phyloP scores from a whole-genome alignment of 2,888 invertebrate genomes.

The Drosophila eohydei region DNA sequence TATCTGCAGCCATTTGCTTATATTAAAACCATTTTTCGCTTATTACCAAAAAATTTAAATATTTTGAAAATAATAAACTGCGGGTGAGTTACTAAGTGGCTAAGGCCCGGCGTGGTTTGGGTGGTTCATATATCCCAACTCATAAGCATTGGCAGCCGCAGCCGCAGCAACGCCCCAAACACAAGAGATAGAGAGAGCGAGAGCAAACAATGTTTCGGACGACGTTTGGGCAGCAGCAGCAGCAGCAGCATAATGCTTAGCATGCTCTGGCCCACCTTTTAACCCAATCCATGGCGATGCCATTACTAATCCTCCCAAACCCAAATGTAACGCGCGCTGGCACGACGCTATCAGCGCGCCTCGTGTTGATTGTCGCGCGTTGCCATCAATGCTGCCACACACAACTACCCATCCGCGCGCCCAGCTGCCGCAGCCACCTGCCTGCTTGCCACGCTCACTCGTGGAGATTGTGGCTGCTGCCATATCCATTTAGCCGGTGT shows the following conservation, averaged over 20 bases:
- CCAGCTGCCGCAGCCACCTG: slow-evolving; percentile 8
- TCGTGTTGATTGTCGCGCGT: slow-evolving; percentile 76
- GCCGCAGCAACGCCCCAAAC: slow-evolving; percentile 54
- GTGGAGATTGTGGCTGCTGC: slow-evolving; percentile 4
- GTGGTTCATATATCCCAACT: slow-evolving; percentile 5
- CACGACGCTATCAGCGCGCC: slow-evolving; percentile 64
- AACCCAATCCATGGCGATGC: slow-evolving; percentile 45
- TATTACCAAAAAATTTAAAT: slow-evolving; percentile 83
- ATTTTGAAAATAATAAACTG: slow-evolving; percentile 84
- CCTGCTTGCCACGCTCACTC: slow-evolving; percentile 9
- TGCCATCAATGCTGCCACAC: slow-evolving; percentile 65
- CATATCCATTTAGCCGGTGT: slow-evolving; percentile 51
- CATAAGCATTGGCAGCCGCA: slow-evolving; percentile 4
- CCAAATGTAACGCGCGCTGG: slow-evolving; percentile 47
- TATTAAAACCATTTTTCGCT: slow-evolving; percentile 81
- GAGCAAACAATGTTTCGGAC: slow-evolving; percentile 64
- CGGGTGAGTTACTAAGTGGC: slow-evolving; percentile 83
- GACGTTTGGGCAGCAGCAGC: slow-evolving; percentile 34
- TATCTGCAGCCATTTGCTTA: slow-evolving; percentile 58
- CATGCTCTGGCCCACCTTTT: slow-evolving; percentile 55
- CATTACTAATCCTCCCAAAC: slow-evolving; percentile 69
- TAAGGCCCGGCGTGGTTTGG: slow-evolving; percentile 23
- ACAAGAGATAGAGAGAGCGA: slow-evolving; percentile 25
- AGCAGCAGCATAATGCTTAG: slow-evolving; percentile 30
- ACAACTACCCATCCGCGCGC: slow-evolving; percentile 9